Conservation (phyloP, 2,888 invertebrate genomes). For the Pediacus dermestoides region DNA sequence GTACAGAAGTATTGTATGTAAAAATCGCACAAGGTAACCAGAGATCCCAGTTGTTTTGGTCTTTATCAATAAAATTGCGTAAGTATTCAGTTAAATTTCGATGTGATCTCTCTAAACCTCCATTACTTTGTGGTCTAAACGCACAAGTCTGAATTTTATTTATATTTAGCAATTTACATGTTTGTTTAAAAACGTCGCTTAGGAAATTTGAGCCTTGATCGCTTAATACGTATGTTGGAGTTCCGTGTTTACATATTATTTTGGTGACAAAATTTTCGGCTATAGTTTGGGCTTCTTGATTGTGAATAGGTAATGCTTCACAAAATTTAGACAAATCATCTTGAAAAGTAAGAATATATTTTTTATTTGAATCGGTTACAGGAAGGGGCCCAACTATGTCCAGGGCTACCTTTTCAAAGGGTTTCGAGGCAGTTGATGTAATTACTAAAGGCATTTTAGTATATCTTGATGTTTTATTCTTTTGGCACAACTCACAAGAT, state of each 20-base stretch:
- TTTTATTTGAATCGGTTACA: slow-evolving; percentile 23
- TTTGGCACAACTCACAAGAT: no score
- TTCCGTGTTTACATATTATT: slow-evolving; percentile 30
- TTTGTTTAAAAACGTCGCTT: slow-evolving; percentile 28
- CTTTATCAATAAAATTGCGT: no score
- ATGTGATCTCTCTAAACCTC: slow-evolving; percentile 35
- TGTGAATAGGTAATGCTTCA: slow-evolving; percentile 32
- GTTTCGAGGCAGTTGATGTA: no score
- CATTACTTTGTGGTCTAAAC: slow-evolving; percentile 36
- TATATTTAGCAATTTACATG: slow-evolving; percentile 28
- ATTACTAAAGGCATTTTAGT: no score
- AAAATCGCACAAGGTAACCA: slow-evolving; percentile 31
- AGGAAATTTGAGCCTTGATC: slow-evolving; percentile 34
- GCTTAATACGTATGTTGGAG: slow-evolving; percentile 30
- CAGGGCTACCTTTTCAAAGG: no score
- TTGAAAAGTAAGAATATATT: slow-evolving; percentile 33
- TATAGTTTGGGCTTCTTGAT: slow-evolving; percentile 31
- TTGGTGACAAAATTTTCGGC: slow-evolving; percentile 27
- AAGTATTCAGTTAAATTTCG: slow-evolving; percentile 30
- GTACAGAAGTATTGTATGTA: slow-evolving; percentile 27
- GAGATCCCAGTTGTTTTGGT: no score
- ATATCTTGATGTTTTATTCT: no score
- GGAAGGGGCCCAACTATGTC: slow-evolving; percentile 35
- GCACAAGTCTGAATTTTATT: slow-evolving; percentile 29
- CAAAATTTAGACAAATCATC: slow-evolving; percentile 32